These are phyloP conservation scores for Bettongia penicillata DNA, from an alignment of 2,113 vertebrate genomes.

Conservation along the genomic window DNA sequence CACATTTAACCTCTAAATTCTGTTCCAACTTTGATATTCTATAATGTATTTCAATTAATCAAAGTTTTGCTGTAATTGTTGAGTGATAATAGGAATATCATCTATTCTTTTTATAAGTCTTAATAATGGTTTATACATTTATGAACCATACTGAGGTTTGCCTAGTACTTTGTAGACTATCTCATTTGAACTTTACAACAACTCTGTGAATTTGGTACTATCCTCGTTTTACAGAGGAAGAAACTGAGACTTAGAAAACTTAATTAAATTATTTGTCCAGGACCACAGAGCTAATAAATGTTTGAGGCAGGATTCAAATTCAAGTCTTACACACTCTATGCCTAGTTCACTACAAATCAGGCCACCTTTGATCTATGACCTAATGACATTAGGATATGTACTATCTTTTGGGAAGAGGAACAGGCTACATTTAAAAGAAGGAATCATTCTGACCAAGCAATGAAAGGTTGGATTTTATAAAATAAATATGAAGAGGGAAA, in stretches of 20 bases:
- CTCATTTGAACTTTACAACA: not conserved
- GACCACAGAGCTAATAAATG: not conserved
- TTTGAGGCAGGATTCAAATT: not conserved
- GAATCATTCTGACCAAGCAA: conserved; percentile 37
- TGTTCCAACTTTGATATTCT: not conserved
- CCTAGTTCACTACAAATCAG: not conserved
- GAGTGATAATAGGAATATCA: conserved; percentile 39
- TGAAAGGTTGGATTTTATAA: conserved; percentile 40
- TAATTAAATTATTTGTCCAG: not conserved
- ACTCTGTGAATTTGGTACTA: not conserved
- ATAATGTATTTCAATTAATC: conserved; percentile 39
- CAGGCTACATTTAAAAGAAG: not conserved
- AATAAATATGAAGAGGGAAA: conserved; percentile 34
- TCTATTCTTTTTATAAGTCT: conserved; percentile 42
- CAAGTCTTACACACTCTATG: not conserved
- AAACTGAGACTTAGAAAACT: not conserved
- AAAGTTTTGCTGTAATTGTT: conserved; percentile 46
- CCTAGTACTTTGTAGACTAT: not conserved
- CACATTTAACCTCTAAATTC: not conserved
- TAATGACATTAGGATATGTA: not conserved
- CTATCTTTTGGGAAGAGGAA: conserved; percentile 32
- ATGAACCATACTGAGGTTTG: not conserved
- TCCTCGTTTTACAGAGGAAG: not conserved
- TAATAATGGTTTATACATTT: conserved; percentile 11
- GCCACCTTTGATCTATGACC: not conserved